Evolutionary conservation across 2,797 vertebrate species (phyloP), one percentile per base, ranked within the genome.

Genomic region (Anguilla obscura): DNA sequence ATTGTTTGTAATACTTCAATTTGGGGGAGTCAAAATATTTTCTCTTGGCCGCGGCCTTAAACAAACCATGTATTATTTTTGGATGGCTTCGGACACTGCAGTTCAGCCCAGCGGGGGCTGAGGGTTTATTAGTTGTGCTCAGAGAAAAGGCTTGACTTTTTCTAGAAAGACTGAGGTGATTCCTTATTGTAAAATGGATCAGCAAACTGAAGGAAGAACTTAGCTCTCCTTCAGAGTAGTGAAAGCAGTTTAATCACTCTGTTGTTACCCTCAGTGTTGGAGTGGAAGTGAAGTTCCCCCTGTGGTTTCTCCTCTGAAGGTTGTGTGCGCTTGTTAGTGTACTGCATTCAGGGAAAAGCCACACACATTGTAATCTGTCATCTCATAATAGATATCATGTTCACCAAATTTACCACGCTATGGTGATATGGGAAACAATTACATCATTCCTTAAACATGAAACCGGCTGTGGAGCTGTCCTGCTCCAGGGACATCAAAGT

Each of bases 1-100:
- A 94, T 92, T 96, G 94, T 96, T 95, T 95, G 92, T 91, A 95
- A 94, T 95, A 93, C 92, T 94, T 95, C 90, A 94, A 93, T 95
- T 95, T 94, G 90, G 93, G 91, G 94, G 92, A 95, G 92, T 95
- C 94, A 92, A 95, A 96, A 96, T 96, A 96, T 96, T 95, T 95
- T 93, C 90, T 90, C 90, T 93, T 92, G 93, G 94, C 93, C 91
- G 90, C 90, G 92, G 93, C 92, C 92, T 96, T 95, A 90, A 95
- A 95, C 93, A 96, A 96, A 95, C 95, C 94, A 91, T 69, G 4
- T 94, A 90, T 95, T 96, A 94, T 95, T 95, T 93, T 96, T 95
- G 92, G 94, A 95, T 86, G 90, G 88, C 92, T 90, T 76, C 84
- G 92, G 89, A 91, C 92, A 91, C 90, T 92, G 90, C 86, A 90